phyloP scores from a whole-genome alignment of 2,113 vertebrate species.

The Smithornis capensis region DNA sequence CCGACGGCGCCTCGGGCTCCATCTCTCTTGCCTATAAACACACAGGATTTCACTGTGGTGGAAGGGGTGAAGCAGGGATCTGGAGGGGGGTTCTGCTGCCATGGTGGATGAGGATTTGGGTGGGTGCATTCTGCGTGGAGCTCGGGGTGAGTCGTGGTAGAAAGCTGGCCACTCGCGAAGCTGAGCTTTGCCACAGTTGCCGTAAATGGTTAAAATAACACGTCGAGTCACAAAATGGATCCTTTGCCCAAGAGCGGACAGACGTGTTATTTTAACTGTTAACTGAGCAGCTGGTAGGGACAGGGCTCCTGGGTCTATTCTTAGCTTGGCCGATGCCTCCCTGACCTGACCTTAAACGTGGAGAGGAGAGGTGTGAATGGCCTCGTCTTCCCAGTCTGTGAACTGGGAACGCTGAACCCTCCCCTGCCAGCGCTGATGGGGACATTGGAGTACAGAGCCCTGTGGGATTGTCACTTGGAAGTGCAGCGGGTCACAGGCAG shows the following conservation, averaged over 20 bases:
- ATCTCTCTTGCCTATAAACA: background rate
- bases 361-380: background rate
- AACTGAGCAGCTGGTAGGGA: background rate
- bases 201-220: background rate
- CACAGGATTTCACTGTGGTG: rapidly evolving
- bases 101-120: background rate
- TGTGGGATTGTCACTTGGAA: background rate
- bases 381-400: background rate
- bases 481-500: background rate
- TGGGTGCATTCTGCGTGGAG: rapidly evolving
- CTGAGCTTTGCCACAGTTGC: background rate
- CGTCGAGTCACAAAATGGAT: slow-evolving; percentile 37
- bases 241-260: background rate
- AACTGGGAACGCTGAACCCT: background rate
- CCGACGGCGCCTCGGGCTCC: background rate
- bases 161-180: rapidly evolving
- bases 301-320: background rate
- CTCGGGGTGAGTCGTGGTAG: background rate
- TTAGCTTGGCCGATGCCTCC: background rate
- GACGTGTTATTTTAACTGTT: background rate
- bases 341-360: background rate
- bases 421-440: rapidly evolving
- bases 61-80: background rate
- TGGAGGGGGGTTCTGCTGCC: rapidly evolving
- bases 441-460: background rate